Conservation (phyloP, 2,113 vertebrate species). For the Sceloporus tristichus region DNA sequence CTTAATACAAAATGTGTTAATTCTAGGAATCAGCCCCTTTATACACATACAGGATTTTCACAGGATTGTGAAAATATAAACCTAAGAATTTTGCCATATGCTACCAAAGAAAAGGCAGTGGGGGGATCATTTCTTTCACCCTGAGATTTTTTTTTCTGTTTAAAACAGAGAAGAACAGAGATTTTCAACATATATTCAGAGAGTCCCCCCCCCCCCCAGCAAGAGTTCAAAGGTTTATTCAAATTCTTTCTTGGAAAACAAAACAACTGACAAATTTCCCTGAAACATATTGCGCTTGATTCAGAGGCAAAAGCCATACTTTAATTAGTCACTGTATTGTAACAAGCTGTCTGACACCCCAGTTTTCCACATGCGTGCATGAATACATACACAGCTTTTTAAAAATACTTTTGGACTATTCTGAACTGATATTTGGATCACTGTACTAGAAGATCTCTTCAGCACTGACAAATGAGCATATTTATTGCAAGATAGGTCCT, state of each 20-base stretch:
- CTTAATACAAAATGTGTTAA: constrained; percentile 49
- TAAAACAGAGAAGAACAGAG: constrained; percentile 28
- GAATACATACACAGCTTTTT: background rate
- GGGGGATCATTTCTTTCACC: background rate
- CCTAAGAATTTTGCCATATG: background rate
- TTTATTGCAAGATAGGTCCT: background rate
- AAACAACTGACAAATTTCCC: constrained; percentile 47
- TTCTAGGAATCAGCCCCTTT: constrained; percentile 27
- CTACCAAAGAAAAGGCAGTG: background rate
- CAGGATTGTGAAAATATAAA: constrained; percentile 14
- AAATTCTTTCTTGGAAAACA: constrained; percentile 47
- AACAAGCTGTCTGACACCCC: constrained; percentile 16
- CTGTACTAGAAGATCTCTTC: background rate
- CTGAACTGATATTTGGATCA: constrained; percentile 37
- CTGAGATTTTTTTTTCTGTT: background rate
- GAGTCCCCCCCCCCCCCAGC: background rate
- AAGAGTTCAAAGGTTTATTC: constrained; percentile 42
- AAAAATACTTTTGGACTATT: constrained; percentile 37
- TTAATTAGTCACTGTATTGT: constrained; percentile 26
- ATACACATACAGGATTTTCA: background rate
- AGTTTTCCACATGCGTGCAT: background rate
- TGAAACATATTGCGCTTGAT: constrained; percentile 25
- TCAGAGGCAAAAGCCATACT: constrained; percentile 10
- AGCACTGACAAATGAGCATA: background rate
- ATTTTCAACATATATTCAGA: constrained; percentile 9